Evolutionary conservation across 2,113 vertebrate species (phyloP), one percentile per base, ranked within the genome.

Genomic region (Stegastes partitus): DNA sequence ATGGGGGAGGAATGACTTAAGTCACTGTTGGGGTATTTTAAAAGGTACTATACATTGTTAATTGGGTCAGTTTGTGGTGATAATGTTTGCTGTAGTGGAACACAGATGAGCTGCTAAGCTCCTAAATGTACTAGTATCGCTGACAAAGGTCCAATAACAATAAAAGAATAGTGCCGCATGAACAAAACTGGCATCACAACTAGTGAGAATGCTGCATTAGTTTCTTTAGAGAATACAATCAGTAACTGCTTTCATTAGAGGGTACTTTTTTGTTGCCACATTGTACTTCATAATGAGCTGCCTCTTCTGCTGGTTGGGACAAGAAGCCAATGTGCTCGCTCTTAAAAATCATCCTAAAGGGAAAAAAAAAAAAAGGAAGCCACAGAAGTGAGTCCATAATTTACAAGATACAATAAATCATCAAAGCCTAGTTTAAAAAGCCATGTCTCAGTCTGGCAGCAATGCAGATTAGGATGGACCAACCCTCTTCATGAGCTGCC

Each of bases 321-420:
- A 44, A 19, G 23, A 26, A 25, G 64, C 44, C 16, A 59, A 2
- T 39, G 61, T 58, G n/a, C 53, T 68, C 21, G n/a, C 25, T 54
- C 18, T 42, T 5, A 51, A 63, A n/a, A 81, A 63, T 44, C 23
- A 61, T 49, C 54, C 18, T 22, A 56, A 69, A n/a, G n/a, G n/a
- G 64, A 68, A 81, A 77, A 56, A 73, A 73, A 73, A 69, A 51
- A 21, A 0, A 19, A 47, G 22, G 42, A 19, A 50, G 31, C 71
- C 37, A 16, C 66, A 54, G 81, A 53, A 47, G 56, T 11, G 37
- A 71, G 53, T n/a, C 37, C 57, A 81, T 79, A 37, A 79, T 77
- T 72, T 63, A 56, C 66, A 61, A 45, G 59, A 39, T 12, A 50
- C 67, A 72, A 78, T 83, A 80, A 88, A 84, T 82, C 73, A 76